These are phyloP conservation scores for Folsomia candida DNA, from an alignment of 2,888 invertebrate genomes.

Conservation along the genomic window DNA sequence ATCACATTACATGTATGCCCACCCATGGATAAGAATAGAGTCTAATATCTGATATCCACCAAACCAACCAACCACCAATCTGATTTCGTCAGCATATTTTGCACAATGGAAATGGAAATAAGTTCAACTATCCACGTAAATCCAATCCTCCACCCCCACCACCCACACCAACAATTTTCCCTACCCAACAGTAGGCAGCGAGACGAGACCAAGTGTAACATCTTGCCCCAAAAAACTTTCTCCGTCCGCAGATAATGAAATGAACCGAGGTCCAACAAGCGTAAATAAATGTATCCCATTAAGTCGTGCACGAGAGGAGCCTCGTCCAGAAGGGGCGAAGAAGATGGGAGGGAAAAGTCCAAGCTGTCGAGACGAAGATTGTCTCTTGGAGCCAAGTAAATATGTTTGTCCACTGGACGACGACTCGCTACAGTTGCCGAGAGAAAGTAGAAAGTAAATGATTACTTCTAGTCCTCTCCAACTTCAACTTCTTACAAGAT, in stretches of 20 bases:
- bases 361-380: neutral
- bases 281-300: neutral
- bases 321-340: no score
- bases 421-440: no score
- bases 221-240: neutral
- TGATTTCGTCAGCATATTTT: constrained; percentile 1
- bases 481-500: no score
- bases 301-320: neutral
- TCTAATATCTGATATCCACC: neutral
- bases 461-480: neutral
- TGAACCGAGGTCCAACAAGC: neutral
- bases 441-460: neutral
- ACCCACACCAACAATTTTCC: neutral
- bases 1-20: neutral
- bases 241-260: neutral
- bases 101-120: neutral
- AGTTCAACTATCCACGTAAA: neutral
- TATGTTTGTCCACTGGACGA: neutral
- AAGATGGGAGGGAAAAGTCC: neutral
- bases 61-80: neutral
- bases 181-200: no score
- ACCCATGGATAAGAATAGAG: neutral
- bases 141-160: neutral
- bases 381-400: neutral
- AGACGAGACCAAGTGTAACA: neutral